Evolutionary conservation across 2,797 vertebrate genomes (phyloP), one percentile per base, ranked within the genome.

Genomic region (Lepilemur ruficaudatus): DNA sequence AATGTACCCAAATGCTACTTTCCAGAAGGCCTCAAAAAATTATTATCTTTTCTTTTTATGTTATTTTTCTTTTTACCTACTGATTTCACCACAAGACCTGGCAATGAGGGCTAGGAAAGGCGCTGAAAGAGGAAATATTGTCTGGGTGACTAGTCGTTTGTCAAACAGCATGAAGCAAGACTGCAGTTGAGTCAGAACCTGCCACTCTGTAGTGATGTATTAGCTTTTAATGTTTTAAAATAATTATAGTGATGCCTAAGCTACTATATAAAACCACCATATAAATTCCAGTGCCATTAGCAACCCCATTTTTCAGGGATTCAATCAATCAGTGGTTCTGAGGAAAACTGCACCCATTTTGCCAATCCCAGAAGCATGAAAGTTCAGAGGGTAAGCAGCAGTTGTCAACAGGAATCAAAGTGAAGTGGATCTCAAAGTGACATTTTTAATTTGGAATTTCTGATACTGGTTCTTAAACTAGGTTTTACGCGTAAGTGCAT

Each of bases 151-250:
- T 23, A 69, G 57, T 63, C 85, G 9, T 97, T 98, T 59, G 38
- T 93, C 96, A 98, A 97, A 92, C 1, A 91, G 84, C 46, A 5
- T 67, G 80, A 95, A 97, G 86, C 35, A 79, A 20, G 28, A 73
- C 50, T 72, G 50, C 13, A 94, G 67, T 13, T 70, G 43, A n/a
- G 48, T 92, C 90, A 94, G 69, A 96, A n/a, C n/a, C 81, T 96
- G 67, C 11, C 94, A 95, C 89, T 97, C 73, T 63, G 17, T 25
- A 96, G 85, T 94, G 97, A 96, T 93, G n/a, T 83, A 96, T 65
- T 95, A 85, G 85, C 86, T 93, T 32, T 93, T 91, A 98, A 97
- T 97, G 96, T 95, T 95, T 98, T 93, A 97, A 96, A 98, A 97
- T 96, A 96, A 93, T 96, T 61, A 97, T 17, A 82, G 48, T 95